Percentiles rank a stretch among this genome's conserved stretches.
Conservation (phyloP, 2,113 vertebrate genomes). For the Oophaga pumilio region DNA sequence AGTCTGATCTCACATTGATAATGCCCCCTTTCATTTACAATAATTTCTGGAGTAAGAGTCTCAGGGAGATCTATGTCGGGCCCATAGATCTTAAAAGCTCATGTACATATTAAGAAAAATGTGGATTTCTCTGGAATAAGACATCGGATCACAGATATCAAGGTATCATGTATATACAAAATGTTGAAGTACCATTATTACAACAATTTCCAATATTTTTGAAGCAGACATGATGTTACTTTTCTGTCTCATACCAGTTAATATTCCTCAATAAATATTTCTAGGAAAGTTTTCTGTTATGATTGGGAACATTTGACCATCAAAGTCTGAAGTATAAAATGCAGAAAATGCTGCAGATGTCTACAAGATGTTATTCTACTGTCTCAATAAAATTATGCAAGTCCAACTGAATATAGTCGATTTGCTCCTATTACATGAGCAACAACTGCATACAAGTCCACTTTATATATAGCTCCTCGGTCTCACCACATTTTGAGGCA, state of each 20-base stretch:
- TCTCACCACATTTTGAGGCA: neutral
- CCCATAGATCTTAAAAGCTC: no score
- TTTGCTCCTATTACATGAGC: neutral
- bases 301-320: neutral
- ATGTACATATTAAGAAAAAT: no score
- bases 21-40: no score
- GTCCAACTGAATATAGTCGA: neutral
- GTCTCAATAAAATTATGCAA: neutral
- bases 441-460: neutral
- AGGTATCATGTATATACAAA: neutral
- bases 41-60: no score
- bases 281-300: neutral
- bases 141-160: no score
- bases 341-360: neutral
- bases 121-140: no score
- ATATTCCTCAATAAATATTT: neutral
- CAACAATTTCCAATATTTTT: neutral
- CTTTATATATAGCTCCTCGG: slow-evolving; percentile 4
- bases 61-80: no score
- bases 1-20: no score
- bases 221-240: neutral
- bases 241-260: neutral
- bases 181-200: neutral
- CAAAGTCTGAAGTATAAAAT: neutral
- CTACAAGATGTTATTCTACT: neutral